Evolutionary conservation across 2,113 vertebrate species (phyloP).

Genomic region (Entomyzon cyanotis): DNA sequence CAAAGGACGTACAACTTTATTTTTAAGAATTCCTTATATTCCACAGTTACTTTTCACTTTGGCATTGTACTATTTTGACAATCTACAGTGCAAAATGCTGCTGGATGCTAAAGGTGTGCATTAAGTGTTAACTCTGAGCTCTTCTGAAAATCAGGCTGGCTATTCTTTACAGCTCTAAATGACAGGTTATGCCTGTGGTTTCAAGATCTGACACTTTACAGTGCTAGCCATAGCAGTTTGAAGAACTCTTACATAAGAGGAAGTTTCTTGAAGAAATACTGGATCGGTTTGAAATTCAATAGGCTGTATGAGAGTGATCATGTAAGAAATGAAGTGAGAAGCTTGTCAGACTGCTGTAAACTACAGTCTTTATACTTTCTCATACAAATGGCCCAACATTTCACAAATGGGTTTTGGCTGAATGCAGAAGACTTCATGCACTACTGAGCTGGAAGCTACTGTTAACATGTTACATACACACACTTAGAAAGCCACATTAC

Average conservation of each 20-base stretch:
- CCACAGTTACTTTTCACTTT: background rate
- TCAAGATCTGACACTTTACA: background rate
- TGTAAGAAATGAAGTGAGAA: background rate
- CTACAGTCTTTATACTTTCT: background rate
- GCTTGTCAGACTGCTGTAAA: background rate
- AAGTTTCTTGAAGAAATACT: background rate
- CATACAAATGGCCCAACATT: background rate
- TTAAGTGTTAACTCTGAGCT: background rate
- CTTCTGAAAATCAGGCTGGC: background rate
- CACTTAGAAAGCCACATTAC: background rate
- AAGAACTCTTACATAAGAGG: background rate
- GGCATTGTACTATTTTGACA: background rate
- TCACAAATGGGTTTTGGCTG: background rate
- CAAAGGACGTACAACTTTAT: background rate
- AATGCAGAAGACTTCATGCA: background rate
- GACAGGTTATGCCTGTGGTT: background rate
- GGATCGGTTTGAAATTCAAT: background rate
- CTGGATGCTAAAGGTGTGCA: background rate
- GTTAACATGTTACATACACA: background rate
- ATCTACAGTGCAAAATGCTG: background rate
- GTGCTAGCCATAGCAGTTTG: background rate
- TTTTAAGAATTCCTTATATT: background rate
- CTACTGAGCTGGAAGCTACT: background rate
- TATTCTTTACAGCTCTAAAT: background rate
- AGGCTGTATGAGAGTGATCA: background rate